A percentile compares a stretch with the other conserved stretches of the same genome.
Evolutionary conservation across 2,797 vertebrate genomes (phyloP).

Genomic region (Gymnocypris eckloni): DNA sequence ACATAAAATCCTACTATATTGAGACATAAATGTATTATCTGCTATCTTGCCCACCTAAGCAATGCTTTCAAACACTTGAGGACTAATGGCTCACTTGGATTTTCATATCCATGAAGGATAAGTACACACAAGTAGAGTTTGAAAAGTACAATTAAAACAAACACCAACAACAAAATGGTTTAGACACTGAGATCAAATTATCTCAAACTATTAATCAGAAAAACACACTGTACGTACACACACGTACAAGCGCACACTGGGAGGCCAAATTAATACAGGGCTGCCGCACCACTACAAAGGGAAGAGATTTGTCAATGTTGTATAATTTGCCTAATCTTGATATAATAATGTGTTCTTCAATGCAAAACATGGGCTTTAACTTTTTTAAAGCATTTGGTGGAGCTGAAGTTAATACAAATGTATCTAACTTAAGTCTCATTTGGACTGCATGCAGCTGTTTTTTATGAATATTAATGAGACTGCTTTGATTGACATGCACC

Average conservation of each 20-base stretch:
- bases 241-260: conserved; percentile 14
- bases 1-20: neutral
- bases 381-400: conserved; percentile 10
- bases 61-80: neutral
- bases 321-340: conserved; percentile 43
- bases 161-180: neutral
- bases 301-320: conserved; percentile 38
- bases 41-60: neutral
- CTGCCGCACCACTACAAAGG: conserved; percentile 33
- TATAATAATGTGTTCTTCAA: conserved; percentile 17
- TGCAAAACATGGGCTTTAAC: neutral
- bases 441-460: conserved; percentile 26
- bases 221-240: neutral
- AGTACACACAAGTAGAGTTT: neutral
- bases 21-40: neutral
- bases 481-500: conserved; percentile 37
- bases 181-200: neutral
- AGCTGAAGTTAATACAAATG: neutral
- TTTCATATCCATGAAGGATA: neutral
- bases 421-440: neutral
- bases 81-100: neutral
- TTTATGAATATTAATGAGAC: conserved; percentile 20
- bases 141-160: neutral
- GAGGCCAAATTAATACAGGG: conserved; percentile 50
- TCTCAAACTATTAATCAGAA: neutral